Base-by-base conservation (phyloP, 2,113 vertebrate genomes). In the Labeo rohita region DNA sequence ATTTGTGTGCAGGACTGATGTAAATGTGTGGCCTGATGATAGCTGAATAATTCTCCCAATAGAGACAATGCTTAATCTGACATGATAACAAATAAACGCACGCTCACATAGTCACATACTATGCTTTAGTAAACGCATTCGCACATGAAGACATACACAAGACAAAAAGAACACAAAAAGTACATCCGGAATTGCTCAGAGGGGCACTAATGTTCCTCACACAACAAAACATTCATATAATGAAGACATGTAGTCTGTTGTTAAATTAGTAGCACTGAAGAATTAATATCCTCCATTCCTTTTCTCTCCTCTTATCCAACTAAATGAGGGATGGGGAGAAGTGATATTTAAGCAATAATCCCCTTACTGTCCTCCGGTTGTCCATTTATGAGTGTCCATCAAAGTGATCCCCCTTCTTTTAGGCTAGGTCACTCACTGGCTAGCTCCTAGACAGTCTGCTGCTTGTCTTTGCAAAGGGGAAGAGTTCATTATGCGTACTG, bases 251-350 rank as follows among this genome's bases (percentile, higher is more conserved):
- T 73, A 68, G 66, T 13, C 15, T 68, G 80, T 49, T 56, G 16
- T 83, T 83, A 56, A 83, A 83, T 83, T n/a, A 72, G 66, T 72
- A 83, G 81, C 21, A 12, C 66, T 72, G 28, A 56, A 83, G n/a
- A 52, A 82, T 52, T 39, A 16, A 21, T 39, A 21, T 72, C 28
- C 28, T 72, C 2, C 34, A 72, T 7, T 72, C 12, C 10, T 56
- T 43, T 59, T 56, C 68, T 72, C 16, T 70, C 47, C 80, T 43
- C 65, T 54, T 43, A 15, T n/a, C 10, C 36, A 73, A 36, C 50
- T 84, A 18, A 73, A 45, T 73, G 8, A 84, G 68, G 36, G 21
- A 73, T 16, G 82, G 52, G 50, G 18, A 54, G 68, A 6, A 83
- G 10, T 59, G 15, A 59, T n/a, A 52, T 56, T 65, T 5, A 54